These are phyloP conservation scores for Sitophilus oryzae DNA, from an alignment of 1,140 invertebrate genomes.

Conservation along the genomic window DNA sequence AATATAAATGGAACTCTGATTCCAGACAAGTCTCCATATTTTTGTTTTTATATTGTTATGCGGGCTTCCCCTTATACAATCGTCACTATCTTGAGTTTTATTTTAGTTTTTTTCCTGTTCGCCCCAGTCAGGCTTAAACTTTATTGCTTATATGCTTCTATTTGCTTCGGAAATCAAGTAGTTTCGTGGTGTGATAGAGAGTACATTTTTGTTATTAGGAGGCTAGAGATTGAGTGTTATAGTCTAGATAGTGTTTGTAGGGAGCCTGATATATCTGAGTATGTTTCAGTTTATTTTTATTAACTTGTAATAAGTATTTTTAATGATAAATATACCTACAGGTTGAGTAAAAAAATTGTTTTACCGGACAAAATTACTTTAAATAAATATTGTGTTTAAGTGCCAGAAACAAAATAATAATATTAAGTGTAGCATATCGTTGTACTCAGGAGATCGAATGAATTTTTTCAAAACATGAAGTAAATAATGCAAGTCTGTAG, in stretches of 20 bases:
- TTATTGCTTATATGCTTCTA: not conserved
- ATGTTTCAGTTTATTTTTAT: no score
- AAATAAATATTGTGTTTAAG: no score
- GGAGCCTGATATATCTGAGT: no score
- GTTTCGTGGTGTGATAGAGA: not conserved
- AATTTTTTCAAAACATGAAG: no score
- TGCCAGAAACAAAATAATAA: no score
- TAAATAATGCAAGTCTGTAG: no score
- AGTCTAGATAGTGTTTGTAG: not conserved
- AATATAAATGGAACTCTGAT: conserved; percentile 22
- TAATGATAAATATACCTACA: no score
- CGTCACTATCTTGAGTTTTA: conserved; percentile 15
- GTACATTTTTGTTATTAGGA: not conserved
- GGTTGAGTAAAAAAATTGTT: no score
- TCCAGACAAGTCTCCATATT: conserved; percentile 16
- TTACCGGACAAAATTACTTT: no score
- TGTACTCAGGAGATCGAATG: no score
- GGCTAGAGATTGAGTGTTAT: not conserved
- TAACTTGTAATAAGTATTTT: no score
- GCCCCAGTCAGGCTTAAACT: not conserved
- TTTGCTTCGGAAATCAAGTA: not conserved
- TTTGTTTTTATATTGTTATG: conserved; percentile 21
- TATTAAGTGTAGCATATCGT: no score
- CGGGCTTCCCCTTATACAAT: not conserved
- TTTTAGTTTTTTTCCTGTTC: conserved; percentile 1